These are phyloP conservation scores for Garrulus glandarius DNA, from an alignment of 2,797 vertebrate species.

Conservation along the genomic window DNA sequence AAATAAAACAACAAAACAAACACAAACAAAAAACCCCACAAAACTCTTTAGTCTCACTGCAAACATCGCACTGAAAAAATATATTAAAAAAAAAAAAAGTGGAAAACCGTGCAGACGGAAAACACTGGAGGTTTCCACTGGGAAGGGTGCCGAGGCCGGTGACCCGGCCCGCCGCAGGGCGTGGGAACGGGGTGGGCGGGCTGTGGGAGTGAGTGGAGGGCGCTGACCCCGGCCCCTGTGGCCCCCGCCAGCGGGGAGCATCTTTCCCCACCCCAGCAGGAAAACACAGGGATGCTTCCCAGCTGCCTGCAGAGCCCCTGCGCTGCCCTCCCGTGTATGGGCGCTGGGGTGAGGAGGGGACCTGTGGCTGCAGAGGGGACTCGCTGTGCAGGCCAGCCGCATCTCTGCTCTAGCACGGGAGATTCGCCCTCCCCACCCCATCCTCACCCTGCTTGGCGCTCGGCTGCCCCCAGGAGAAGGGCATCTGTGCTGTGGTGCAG, in stretches of 20 bases:
- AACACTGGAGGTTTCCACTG: background rate
- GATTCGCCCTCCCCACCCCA: accelerated
- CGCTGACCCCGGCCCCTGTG: background rate
- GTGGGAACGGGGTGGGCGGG: background rate
- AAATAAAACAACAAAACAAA: background rate
- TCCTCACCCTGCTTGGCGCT: background rate
- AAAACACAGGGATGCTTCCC: background rate
- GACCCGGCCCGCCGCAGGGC: background rate
- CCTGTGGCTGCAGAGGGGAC: background rate
- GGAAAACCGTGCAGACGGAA: background rate
- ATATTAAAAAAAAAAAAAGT: too few relatives aligned
- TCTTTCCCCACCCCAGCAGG: background rate
- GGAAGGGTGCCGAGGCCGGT: background rate
- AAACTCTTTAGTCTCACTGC: background rate
- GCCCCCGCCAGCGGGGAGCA: background rate
- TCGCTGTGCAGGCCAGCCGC: accelerated
- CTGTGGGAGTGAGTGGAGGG: background rate
- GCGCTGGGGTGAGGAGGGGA: background rate
- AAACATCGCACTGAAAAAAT: background rate
- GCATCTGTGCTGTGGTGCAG: accelerated
- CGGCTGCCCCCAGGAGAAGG: background rate
- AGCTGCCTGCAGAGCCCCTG: background rate
- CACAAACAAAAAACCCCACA: background rate
- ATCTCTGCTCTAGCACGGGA: accelerated
- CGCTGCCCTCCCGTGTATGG: accelerated